Evolutionary conservation across 2,888 invertebrate genomes (phyloP).

Genomic region (Hymenopus coronatus): DNA sequence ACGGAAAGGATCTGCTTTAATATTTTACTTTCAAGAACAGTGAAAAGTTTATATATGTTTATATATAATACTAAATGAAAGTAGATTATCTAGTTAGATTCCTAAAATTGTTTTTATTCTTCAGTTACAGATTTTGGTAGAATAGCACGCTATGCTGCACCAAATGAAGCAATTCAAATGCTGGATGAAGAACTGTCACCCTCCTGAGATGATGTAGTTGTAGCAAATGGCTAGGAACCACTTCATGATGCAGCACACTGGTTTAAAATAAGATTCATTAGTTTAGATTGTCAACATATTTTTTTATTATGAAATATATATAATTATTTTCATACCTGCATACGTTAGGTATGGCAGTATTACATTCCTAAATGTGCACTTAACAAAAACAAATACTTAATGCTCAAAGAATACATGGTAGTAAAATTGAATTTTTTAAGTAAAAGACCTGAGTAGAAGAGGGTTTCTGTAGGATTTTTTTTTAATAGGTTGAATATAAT

Average conservation of each 20-base stretch:
- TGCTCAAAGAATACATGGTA: neutral
- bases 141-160: slow-evolving; percentile 61
- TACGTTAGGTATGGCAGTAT: neutral
- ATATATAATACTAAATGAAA: no score
- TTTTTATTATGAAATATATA: neutral
- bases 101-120: slow-evolving; percentile 31
- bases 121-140: slow-evolving; percentile 49
- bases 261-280: neutral
- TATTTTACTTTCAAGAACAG: no score
- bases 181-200: slow-evolving; percentile 47
- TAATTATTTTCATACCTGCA: neutral
- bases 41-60: no score
- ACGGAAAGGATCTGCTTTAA: no score
- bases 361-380: neutral
- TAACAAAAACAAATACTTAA: neutral
- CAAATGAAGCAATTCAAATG: slow-evolving; percentile 66
- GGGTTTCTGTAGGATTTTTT: no score
- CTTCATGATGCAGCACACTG: neutral
- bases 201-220: neutral
- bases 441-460: no score
- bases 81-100: no score
- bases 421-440: no score
- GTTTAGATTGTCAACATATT: neutral
- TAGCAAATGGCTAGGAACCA: neutral
- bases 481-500: no score